Evolutionary conservation across 2,888 invertebrate genomes (phyloP), one percentile per base, ranked within the genome.

Genomic region (Brenthis daphne): DNA sequence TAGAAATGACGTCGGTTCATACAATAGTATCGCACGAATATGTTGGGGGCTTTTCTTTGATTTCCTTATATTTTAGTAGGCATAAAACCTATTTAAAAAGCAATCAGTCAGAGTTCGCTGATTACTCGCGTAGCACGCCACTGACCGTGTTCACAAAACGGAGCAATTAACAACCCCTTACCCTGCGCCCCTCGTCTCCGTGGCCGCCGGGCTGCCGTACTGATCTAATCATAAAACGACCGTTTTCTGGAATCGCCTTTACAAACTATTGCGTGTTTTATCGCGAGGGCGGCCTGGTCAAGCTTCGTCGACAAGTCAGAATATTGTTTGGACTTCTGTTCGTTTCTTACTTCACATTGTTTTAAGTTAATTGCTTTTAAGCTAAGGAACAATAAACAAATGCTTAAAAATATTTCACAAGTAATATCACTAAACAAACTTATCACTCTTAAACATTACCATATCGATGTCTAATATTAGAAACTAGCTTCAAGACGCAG

Each of bases 61-160:
- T 89, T 90, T 89, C 87, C 86, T 86, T 83, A 84, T 88, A 89
- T 92, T 91, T 91, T 89, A 89, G 89, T 87, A 83, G 85, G 87
- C 86, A 90, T 91, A 91, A 91, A 92, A 90, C 90, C 92, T 92
- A 92, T 92, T 92, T 92, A 92, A 92, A 92, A 92, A 91, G 92
- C 92, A 90, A 92, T 92, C 92, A 92, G 91, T 92, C 92, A 92
- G 89, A 76, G 87, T 82, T 77, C 85, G 90, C 86, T 92, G 92
- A 92, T 92, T 92, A 88, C 91, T 85, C 83, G 82, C 85, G 82
- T 82, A 80, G 88, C 92, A 92, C 91, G 92, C 92, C 84, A 91
- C 85, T 82, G 83, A 82, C 87, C 90, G 89, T 92, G 92, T 92
- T 92, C 92, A 92, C 92, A 92, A 92, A 92, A 92, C 92, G 92